Conservation (phyloP, 2,888 invertebrate species). For the Mycalesis mineus region DNA sequence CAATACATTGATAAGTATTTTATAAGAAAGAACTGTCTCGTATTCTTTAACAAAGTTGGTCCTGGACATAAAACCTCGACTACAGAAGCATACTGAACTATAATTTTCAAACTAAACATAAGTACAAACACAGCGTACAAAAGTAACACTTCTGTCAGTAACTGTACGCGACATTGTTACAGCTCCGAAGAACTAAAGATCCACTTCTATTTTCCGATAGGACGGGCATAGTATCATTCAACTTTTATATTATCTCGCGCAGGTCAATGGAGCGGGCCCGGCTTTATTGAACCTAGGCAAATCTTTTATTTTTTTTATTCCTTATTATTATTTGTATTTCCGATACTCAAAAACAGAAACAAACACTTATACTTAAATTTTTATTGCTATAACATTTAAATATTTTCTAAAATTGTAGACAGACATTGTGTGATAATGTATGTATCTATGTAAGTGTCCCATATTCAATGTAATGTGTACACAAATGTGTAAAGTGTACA, state of each 20-base stretch:
- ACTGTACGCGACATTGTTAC: constrained; percentile 63
- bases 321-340: neutral
- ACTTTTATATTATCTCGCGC: constrained; percentile 73
- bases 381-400: too few species aligned
- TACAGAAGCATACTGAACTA: constrained; percentile 3
- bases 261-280: constrained; percentile 53
- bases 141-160: constrained; percentile 39
- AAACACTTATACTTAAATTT: too few species aligned
- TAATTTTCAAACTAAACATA: constrained; percentile 18
- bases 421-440: too few species aligned
- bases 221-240: constrained; percentile 67
- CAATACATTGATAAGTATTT: neutral
- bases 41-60: neutral
- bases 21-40: neutral
- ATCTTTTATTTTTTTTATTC: constrained; percentile 13
- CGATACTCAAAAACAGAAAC: too few species aligned
- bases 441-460: too few species aligned
- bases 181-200: constrained; percentile 62
- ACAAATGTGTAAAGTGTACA: too few species aligned
- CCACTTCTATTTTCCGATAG: constrained; percentile 72
- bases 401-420: too few species aligned
- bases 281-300: constrained; percentile 39
- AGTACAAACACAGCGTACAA: constrained; percentile 21
- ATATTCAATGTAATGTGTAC: too few species aligned
- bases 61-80: neutral